Evolutionary conservation across 2,113 vertebrate species (phyloP), one percentile per base, ranked within the genome.

Genomic region (Sinosuthora webbiana): DNA sequence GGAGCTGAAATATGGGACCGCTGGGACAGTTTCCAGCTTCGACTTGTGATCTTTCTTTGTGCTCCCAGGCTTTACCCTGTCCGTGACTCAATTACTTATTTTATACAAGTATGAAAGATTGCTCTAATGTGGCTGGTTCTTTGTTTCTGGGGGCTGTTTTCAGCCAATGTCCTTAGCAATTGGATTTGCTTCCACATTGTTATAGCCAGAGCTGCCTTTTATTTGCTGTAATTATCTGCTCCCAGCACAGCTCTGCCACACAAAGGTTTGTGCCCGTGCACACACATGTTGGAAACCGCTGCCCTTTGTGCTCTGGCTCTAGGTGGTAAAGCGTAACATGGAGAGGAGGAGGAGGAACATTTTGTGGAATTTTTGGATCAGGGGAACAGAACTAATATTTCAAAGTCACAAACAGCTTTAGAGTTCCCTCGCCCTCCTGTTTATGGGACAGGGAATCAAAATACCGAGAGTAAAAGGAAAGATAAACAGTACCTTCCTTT

Each of bases 401-500:
- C 7, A 7, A 49, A 78, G 59, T 76, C 63, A 59, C 52, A 85
- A 69, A 82, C 12, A 83, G 28, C 55, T 45, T 68, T 85, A 15
- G 41, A 80, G 71, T 92, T 94, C 30, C 70, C 89, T 86, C 84
- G 30, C 47, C 33, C 41, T 90, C 87, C 90, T 94, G 79, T 93
- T 89, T 77, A 42, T 68, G 62, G 55, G 57, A 77, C 64, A 56
- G 91, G 20, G 79, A 77, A 69, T 80, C 73, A 90, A 96, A 94
- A 94, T 33, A 89, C 23, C 3, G 41, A 68, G 60, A 65, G 84
- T 53, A 39, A 92, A 87, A 95, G 95, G 97, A 96, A 98, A 98
- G 64, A 97, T 81, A 97, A 98, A 97, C 85, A 97, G n/a, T n/a
- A 59, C 86, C 94, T 95, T 96, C 85, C 96, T 96, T 49, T 91